A percentile compares a stretch with the other conserved stretches of the same genome.
Conservation (phyloP, 35 echinoderm and acorn worm genomes). For the Heliocidaris erythrogramma region DNA sequence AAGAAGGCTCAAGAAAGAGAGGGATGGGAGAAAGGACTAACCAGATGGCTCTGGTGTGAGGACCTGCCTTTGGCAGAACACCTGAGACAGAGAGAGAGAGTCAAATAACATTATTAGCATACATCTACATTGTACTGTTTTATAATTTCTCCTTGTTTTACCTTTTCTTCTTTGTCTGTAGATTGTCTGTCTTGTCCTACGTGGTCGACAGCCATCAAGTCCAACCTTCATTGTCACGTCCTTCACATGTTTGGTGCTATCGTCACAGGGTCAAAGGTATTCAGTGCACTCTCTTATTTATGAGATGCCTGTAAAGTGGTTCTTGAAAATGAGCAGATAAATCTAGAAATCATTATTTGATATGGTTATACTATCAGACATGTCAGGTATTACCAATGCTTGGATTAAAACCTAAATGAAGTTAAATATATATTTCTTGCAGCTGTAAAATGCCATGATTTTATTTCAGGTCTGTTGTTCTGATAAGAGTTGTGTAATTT, state of each 20-base stretch:
- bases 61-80: no score
- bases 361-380: no score
- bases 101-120: no score
- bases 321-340: background rate
- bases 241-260: conserved; percentile 96
- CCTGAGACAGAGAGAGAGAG: no score
- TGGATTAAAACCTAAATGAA: background rate
- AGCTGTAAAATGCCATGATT: no score
- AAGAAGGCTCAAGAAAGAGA: no score
- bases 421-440: background rate
- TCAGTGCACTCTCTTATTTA: background rate
- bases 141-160: background rate
- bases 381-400: background rate
- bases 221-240: conserved; percentile 58
- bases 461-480: no score
- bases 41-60: no score
- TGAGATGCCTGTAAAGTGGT: background rate
- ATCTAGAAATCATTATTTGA: no score
- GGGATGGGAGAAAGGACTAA: no score
- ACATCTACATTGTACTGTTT: background rate
- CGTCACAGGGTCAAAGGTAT: conserved; percentile 75
- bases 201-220: conserved; percentile 52
- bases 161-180: conserved; percentile 34
- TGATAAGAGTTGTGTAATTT: no score
- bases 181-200: conserved; percentile 63